Conservation (phyloP, 2,113 vertebrate species). For the Rutilus rutilus region DNA sequence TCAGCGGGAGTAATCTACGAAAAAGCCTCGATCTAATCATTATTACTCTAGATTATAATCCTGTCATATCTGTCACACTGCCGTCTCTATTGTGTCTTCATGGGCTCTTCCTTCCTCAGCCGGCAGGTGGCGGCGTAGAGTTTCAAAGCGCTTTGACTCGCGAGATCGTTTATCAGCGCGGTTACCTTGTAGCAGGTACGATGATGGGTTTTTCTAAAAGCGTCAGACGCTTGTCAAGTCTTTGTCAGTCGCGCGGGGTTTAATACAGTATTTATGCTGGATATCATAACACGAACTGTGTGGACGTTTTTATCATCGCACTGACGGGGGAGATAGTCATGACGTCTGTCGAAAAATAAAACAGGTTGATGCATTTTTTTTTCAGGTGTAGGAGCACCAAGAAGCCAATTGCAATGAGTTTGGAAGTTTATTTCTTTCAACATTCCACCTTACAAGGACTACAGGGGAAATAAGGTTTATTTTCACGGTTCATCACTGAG, state of each 20-base stretch:
- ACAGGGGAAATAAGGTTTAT: constrained; percentile 7
- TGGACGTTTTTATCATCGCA: not conserved
- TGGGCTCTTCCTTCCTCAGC: not conserved
- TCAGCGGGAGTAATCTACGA: not conserved
- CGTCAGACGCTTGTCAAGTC: constrained; percentile 34
- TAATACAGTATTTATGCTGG: not conserved
- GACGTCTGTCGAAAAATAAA: constrained; percentile 36
- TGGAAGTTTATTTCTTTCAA: constrained; percentile 16
- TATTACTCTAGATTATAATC: constrained; percentile 22
- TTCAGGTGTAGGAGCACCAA: constrained; percentile 2
- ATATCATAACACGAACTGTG: not conserved
- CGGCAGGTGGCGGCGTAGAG: constrained; percentile 36
- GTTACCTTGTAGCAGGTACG: constrained; percentile 55
- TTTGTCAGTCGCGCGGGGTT: constrained; percentile 2
- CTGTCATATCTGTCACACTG: not conserved
- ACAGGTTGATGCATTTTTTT: constrained; percentile 34
- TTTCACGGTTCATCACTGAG: not conserved
- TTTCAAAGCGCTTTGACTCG: not conserved
- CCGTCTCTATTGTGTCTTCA: not conserved
- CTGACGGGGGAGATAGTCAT: not conserved
- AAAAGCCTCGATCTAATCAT: not conserved
- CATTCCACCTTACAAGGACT: not conserved
- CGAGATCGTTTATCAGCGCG: constrained; percentile 15
- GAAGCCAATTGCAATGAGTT: constrained; percentile 27
- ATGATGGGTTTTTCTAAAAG: constrained; percentile 30